phyloP scores from a whole-genome alignment of 2,113 vertebrate genomes.

The Trichomycterus rosablanca region DNA sequence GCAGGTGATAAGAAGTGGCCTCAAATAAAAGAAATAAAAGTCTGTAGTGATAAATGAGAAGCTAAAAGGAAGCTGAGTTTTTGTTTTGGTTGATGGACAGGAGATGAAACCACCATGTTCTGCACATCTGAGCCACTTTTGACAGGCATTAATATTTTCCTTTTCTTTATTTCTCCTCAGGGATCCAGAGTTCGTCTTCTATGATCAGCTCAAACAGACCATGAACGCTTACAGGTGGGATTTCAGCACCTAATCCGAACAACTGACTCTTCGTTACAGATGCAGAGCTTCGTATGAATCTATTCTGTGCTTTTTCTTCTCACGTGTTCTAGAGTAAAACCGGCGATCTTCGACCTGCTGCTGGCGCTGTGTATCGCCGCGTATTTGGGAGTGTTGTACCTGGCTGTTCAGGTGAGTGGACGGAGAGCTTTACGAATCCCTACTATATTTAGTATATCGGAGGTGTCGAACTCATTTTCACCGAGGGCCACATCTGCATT shows the following conservation, averaged over 20 bases:
- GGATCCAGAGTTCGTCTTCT: constrained; percentile 98
- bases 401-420: constrained; percentile 83
- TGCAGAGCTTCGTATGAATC: not conserved
- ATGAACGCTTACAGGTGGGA: constrained; percentile 96
- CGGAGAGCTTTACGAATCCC: no score
- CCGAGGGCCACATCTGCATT: no score
- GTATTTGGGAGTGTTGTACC: constrained; percentile 88
- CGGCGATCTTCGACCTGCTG: constrained; percentile 95
- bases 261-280: not conserved
- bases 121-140: no score
- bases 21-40: no score
- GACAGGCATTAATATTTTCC: no score
- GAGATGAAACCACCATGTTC: no score
- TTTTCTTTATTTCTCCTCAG: constrained; percentile 57
- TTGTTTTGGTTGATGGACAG: no score
- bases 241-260: not conserved
- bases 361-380: constrained; percentile 90
- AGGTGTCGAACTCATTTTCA: no score
- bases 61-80: no score
- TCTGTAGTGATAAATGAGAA: no score
- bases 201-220: constrained; percentile 96
- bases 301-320: not conserved
- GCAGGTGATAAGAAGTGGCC: no score
- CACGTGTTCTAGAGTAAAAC: constrained; percentile 89
- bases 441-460: no score